phyloP scores from a whole-genome alignment of 2,113 vertebrate species.

The Junco hyemalis region DNA sequence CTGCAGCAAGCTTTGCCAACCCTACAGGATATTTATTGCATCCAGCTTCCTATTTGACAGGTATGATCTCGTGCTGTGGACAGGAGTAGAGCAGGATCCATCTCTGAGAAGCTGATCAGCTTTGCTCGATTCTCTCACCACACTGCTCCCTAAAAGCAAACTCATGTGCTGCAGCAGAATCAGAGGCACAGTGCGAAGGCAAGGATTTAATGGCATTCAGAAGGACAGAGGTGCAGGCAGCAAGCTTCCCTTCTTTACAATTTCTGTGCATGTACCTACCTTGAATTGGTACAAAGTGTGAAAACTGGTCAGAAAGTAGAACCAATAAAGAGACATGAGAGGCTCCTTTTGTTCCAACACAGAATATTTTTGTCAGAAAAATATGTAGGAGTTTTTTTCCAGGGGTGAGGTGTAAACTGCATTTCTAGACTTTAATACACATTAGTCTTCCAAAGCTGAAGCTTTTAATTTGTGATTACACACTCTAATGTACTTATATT shows the following conservation, averaged over 20 bases:
- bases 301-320: neutral
- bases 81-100: neutral
- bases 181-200: neutral
- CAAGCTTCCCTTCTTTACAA: neutral
- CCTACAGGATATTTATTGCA: neutral
- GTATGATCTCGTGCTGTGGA: neutral
- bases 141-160: neutral
- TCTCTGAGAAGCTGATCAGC: neutral
- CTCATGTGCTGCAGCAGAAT: neutral
- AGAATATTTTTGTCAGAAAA: neutral
- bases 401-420: neutral
- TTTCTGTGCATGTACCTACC: neutral
- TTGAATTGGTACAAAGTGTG: neutral
- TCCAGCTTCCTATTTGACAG: neutral
- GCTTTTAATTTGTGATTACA: neutral
- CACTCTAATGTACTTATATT: neutral
- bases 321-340: neutral
- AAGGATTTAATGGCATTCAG: neutral
- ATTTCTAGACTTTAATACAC: neutral
- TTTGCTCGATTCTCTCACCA: neutral
- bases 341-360: neutral
- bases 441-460: neutral
- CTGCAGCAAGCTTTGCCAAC: neutral
- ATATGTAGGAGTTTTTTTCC: accelerated
- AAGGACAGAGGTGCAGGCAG: neutral